Evolutionary conservation across 1,140 invertebrate genomes (phyloP), one percentile per base, ranked within the genome.

Genomic region (Brachionus rotundiformis): DNA sequence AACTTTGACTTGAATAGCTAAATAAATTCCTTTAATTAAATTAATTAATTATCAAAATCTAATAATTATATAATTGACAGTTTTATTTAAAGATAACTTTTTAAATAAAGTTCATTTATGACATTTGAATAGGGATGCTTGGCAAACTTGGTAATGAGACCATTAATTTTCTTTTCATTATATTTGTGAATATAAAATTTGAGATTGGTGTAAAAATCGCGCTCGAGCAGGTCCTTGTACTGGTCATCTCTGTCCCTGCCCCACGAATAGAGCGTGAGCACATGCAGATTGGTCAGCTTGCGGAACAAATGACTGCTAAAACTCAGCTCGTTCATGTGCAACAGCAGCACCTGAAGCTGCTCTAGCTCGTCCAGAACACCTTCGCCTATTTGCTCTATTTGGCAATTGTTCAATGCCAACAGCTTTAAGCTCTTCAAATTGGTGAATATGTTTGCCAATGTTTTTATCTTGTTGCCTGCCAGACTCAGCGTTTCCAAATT

Each of bases 51-150:
- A n/a, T n/a, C n/a, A n/a, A n/a, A n/a, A n/a, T n/a, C n/a, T n/a
- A n/a, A n/a, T n/a, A n/a, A n/a, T n/a, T n/a, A n/a, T n/a, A n/a
- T n/a, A n/a, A n/a, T n/a, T n/a, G n/a, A n/a, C n/a, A n/a, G n/a
- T n/a, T n/a, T 39, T 39, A 54, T 19, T 54, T 54, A 54, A 19
- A 54, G 47, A 54, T 54, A 54, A 19, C 47, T 54, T 31, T 63
- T 63, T n/a, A 63, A 63, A n/a, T 63, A 63, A 63, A 63, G 16
- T n/a, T 63, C 61, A 63, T 63, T 63, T 11, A 63, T 63, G 5
- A 63, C 6, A 63, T 16, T 29, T 0, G 61, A 63, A 19, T 63
- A 63, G 1, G 61, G 11, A 29, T 63, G 61, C 4, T 29, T 63
- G 23, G 10, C 7, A 63, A 29, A 63, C 25, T 31, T 29, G n/a